A percentile compares a stretch with the other conserved stretches of the same genome.
Evolutionary conservation across 2,888 invertebrate species (phyloP).

Genomic region (Diadegma fenestrale): DNA sequence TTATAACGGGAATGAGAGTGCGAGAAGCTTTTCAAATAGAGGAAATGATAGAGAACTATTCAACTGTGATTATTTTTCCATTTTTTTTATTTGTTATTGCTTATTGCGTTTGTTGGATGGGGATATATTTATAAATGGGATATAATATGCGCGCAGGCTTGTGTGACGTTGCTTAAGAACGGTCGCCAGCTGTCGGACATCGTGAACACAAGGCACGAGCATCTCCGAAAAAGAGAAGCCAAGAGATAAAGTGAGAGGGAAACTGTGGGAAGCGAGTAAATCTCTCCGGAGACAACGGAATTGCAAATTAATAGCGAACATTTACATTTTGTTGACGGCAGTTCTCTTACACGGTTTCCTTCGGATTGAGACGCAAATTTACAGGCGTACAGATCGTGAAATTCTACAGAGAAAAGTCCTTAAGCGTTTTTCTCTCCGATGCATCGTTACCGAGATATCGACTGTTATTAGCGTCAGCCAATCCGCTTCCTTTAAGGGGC

Average conservation of each 20-base stretch:
- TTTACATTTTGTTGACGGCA: conserved; percentile 79
- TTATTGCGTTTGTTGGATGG: conserved; percentile 9
- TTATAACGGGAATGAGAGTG: not conserved
- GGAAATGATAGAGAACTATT: conserved; percentile 16
- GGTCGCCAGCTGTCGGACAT: conserved; percentile 77
- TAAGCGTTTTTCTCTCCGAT: not conserved
- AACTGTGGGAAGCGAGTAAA: conserved; percentile 47
- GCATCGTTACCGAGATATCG: not conserved
- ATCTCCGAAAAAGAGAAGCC: not conserved
- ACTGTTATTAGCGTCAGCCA: not conserved
- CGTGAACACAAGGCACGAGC: conserved; percentile 55
- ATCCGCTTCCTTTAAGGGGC: not conserved
- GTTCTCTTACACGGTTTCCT: not conserved
- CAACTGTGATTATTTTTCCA: conserved; percentile 25
- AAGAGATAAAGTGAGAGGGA: not conserved
- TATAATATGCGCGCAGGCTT: conserved; percentile 25
- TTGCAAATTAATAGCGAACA: conserved; percentile 82
- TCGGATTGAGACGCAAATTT: not conserved
- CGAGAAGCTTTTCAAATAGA: conserved; percentile 41
- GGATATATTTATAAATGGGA: not conserved
- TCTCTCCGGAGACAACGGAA: conserved; percentile 75
- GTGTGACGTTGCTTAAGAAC: conserved; percentile 70
- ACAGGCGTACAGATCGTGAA: not conserved
- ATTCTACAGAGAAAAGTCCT: not conserved
- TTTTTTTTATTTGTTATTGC: conserved; percentile 18